Conservation (phyloP, 2,888 invertebrate genomes). For the Tiphia femorata region DNA sequence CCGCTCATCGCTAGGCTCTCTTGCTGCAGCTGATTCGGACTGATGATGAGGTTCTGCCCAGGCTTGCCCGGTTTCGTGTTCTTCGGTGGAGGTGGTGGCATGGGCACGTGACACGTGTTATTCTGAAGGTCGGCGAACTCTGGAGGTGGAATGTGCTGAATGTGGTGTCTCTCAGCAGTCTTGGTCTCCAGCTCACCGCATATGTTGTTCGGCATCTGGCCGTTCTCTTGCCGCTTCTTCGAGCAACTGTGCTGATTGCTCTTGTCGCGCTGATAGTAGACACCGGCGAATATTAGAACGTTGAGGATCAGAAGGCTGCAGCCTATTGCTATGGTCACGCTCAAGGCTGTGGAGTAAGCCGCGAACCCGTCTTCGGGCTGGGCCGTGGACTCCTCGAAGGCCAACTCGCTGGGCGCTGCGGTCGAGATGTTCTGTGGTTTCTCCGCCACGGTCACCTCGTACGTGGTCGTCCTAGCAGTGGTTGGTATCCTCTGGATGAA, state of each 20-base stretch:
- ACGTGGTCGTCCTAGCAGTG: constrained; percentile 56
- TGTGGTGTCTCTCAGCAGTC: constrained; percentile 83
- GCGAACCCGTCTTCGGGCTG: constrained; percentile 88
- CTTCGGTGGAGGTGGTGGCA: constrained; percentile 84
- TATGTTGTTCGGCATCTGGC: constrained; percentile 90
- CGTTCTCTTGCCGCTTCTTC: constrained; percentile 84
- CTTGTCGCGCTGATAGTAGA: constrained; percentile 93
- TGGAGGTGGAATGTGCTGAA: constrained; percentile 85
- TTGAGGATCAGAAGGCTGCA: constrained; percentile 92
- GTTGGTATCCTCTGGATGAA: constrained; percentile 64
- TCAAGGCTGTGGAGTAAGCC: constrained; percentile 90
- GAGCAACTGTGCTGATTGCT: constrained; percentile 72
- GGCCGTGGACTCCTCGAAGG: constrained; percentile 61
- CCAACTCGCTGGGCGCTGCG: constrained; percentile 57
- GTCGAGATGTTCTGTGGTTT: constrained; percentile 51
- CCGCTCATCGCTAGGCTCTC: constrained; percentile 82
- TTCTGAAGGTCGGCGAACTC: constrained; percentile 86
- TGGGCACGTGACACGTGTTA: constrained; percentile 75
- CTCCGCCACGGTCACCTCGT: constrained; percentile 57
- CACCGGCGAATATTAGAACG: constrained; percentile 93
- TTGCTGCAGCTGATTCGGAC: constrained; percentile 77
- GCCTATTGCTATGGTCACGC: constrained; percentile 95
- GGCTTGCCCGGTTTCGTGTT: constrained; percentile 71
- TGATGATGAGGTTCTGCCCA: constrained; percentile 70
- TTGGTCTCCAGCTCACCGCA: constrained; percentile 85